phyloP scores from a whole-genome alignment of 2,797 vertebrate genomes.

The Podarcis siculus region DNA sequence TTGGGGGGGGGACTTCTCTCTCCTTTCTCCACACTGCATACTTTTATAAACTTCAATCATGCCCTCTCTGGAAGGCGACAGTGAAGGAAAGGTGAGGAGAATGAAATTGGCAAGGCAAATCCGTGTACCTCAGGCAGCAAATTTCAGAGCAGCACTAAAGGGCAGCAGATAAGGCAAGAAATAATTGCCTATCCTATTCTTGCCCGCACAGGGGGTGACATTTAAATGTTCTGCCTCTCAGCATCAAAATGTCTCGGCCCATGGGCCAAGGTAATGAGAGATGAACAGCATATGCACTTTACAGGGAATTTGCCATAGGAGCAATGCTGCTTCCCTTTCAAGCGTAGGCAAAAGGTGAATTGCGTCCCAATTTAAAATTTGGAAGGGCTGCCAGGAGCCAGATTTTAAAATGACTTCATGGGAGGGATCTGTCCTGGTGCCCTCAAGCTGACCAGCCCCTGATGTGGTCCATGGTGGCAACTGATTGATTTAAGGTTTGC shows the following conservation, averaged over 20 bases:
- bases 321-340: not conserved
- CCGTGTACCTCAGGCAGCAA: too few species aligned
- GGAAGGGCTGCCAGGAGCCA: not conserved
- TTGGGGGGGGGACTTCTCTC: too few species aligned
- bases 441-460: not conserved
- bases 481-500: not conserved
- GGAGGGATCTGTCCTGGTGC: not conserved
- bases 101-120: too few species aligned
- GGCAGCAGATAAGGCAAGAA: not conserved
- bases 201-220: not conserved
- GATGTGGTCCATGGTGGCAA: not conserved
- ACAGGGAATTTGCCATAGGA: not conserved
- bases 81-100: too few species aligned
- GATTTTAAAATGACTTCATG: not conserved
- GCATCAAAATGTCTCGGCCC: not conserved
- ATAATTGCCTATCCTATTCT: not conserved
- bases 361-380: not conserved
- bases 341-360: not conserved
- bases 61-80: too few species aligned
- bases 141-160: not conserved
- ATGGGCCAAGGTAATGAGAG: not conserved
- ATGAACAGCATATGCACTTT: not conserved
- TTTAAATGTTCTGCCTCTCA: not conserved
- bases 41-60: too few species aligned
- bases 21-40: too few species aligned